phyloP scores from a whole-genome alignment of 2,888 invertebrate species.

The Villa cingulata region DNA sequence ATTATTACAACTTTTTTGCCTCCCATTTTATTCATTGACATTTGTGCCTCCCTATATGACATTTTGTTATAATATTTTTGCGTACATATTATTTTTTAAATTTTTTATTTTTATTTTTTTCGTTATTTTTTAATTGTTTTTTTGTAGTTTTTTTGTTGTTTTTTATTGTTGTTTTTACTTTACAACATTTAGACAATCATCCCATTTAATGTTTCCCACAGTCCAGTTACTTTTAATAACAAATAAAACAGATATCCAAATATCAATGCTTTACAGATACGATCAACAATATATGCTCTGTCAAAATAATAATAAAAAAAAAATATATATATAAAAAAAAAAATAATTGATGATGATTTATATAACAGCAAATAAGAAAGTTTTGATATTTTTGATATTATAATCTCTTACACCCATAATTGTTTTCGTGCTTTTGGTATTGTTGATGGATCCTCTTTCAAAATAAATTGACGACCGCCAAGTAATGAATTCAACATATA shows the following conservation, averaged over 20 bases:
- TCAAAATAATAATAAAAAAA: not conserved
- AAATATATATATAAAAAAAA: not conserved
- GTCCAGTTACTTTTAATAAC: constrained; percentile 8
- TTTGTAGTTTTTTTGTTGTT: not conserved
- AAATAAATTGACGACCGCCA: constrained; percentile 65
- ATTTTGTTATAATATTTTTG: too few species aligned
- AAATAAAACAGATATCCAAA: constrained; percentile 5
- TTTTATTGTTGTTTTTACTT: too few species aligned
- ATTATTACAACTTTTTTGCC: too few species aligned
- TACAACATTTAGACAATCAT: too few species aligned
- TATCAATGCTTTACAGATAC: constrained; percentile 10
- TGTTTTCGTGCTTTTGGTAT: constrained; percentile 56
- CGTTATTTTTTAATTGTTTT: not conserved
- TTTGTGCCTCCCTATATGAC: too few species aligned
- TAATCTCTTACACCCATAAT: constrained; percentile 46
- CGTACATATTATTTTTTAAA: too few species aligned
- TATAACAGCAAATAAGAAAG: not conserved
- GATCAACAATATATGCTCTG: constrained; percentile 16
- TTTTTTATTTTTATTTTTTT: not conserved
- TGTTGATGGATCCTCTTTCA: constrained; percentile 64
- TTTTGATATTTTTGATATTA: not conserved
- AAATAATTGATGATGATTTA: too few species aligned
- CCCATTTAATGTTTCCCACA: not conserved
- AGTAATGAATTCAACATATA: constrained; percentile 42
- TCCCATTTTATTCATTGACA: too few species aligned